phyloP scores from a whole-genome alignment of 1,140 invertebrate genomes.

The Araneus ventricosus region DNA sequence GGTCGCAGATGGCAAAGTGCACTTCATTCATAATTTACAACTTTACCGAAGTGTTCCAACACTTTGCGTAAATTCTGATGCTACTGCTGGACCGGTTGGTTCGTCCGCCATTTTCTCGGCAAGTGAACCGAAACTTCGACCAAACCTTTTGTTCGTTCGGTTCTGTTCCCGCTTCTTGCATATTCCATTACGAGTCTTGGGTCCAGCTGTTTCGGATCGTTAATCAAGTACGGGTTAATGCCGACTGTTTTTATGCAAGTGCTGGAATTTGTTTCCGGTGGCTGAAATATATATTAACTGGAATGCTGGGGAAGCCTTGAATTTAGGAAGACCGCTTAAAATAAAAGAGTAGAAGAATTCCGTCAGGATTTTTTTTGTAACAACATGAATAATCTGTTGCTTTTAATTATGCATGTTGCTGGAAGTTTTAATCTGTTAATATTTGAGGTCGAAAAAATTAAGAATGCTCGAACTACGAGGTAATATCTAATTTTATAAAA shows the following conservation, averaged over 20 bases:
- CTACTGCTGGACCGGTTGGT: not conserved
- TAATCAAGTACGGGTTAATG: conserved; percentile 30
- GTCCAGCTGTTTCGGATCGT: conserved; percentile 27
- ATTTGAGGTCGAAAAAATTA: too few species aligned
- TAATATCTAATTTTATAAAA: too few species aligned
- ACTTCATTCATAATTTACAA: conserved; percentile 70
- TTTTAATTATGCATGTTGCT: too few species aligned
- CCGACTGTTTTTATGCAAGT: not conserved
- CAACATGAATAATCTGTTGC: too few species aligned
- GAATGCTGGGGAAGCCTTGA: not conserved
- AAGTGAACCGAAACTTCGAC: not conserved
- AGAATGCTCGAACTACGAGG: too few species aligned
- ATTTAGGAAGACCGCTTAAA: not conserved
- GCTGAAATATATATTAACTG: not conserved
- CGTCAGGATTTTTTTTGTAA: too few species aligned
- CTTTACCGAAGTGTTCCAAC: conserved; percentile 33
- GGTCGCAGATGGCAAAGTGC: conserved; percentile 53
- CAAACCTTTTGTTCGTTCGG: not conserved
- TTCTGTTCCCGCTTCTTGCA: not conserved
- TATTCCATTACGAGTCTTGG: not conserved
- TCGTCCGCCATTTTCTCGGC: not conserved
- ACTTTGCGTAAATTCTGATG: not conserved
- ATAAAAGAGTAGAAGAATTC: too few species aligned
- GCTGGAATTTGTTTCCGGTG: not conserved
- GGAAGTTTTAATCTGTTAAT: too few species aligned